Conservation (phyloP, 2,888 invertebrate genomes). For the Gymnoscelis rufifasciata region DNA sequence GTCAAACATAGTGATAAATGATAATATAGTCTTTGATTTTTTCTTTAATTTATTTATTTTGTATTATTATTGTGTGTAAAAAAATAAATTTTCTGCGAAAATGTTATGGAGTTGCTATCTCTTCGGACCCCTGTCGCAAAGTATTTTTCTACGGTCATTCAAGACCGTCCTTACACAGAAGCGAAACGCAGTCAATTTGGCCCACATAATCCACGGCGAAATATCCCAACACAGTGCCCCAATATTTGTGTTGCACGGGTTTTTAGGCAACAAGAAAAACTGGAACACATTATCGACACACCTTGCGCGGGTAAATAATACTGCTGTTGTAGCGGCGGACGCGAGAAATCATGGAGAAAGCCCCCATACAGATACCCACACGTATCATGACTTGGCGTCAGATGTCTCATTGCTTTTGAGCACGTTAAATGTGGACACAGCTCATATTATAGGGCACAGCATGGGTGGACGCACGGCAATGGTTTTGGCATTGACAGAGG, state of each 20-base stretch:
- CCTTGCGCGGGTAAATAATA: slow-evolving; percentile 82
- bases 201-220: slow-evolving; percentile 66
- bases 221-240: slow-evolving; percentile 64
- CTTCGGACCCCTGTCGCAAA: slow-evolving; percentile 6
- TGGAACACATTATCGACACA: slow-evolving; percentile 91
- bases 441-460: slow-evolving; percentile 86
- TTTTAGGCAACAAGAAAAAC: slow-evolving; percentile 95
- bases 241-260: slow-evolving; percentile 91
- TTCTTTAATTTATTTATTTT: no score
- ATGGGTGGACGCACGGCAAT: slow-evolving; percentile 96
- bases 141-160: slow-evolving; percentile 7
- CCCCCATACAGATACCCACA: slow-evolving; percentile 86
- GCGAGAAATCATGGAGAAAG: slow-evolving; percentile 97
- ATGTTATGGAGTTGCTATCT: slow-evolving; percentile 38
- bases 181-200: slow-evolving; percentile 77
- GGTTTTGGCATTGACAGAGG: slow-evolving; percentile 59
- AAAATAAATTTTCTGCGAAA: slow-evolving; percentile 7
- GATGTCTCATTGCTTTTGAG: slow-evolving; percentile 79
- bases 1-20: no score
- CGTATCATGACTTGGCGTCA: slow-evolving; percentile 85
- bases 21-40: no score
- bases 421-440: slow-evolving; percentile 67
- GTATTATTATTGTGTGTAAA: no score
- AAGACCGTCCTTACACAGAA: not conserved
- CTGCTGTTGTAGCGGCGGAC: slow-evolving; percentile 90